Percentiles rank a stretch among this genome's conserved stretches.
These are phyloP conservation scores for Arrhamphus sclerolepis DNA, from an alignment of 2,797 vertebrate genomes.

Conservation along the genomic window DNA sequence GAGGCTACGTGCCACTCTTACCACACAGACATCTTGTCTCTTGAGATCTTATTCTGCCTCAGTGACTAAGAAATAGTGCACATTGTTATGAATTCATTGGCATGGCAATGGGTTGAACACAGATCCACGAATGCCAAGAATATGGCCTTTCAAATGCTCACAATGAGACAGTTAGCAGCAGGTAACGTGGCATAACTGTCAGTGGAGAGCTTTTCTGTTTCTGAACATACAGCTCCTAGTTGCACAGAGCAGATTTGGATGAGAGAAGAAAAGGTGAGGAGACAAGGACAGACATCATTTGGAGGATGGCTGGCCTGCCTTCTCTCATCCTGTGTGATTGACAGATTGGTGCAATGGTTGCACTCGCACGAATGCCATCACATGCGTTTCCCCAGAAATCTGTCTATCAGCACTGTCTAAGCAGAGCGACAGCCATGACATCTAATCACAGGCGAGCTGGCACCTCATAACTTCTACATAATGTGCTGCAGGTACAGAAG, in stretches of 20 bases:
- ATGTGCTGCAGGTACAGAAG: slow-evolving; percentile 66
- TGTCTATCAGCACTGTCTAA: slow-evolving; percentile 87
- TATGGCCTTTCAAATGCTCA: slow-evolving; percentile 44
- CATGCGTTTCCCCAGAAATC: slow-evolving; percentile 79
- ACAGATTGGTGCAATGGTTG: slow-evolving; percentile 83
- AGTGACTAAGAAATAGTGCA: slow-evolving; percentile 46
- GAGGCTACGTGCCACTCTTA: slow-evolving; percentile 49
- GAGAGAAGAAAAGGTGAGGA: slow-evolving; percentile 57
- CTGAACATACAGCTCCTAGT: slow-evolving; percentile 24
- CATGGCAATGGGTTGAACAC: slow-evolving; percentile 48
- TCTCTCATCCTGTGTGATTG: slow-evolving; percentile 75
- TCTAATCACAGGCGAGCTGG: slow-evolving; percentile 86
- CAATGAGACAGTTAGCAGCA: slow-evolving; percentile 24
- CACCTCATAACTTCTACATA: slow-evolving; percentile 84
- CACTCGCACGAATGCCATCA: slow-evolving; percentile 82
- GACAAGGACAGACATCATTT: slow-evolving; percentile 74
- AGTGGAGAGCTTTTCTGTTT: slow-evolving; percentile 37
- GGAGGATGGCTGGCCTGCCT: slow-evolving; percentile 66
- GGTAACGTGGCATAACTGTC: slow-evolving; percentile 37
- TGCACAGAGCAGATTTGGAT: slow-evolving; percentile 35
- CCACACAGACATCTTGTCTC: slow-evolving; percentile 55
- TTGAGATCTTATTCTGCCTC: slow-evolving; percentile 61
- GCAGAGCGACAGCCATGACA: slow-evolving; percentile 89
- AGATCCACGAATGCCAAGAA: slow-evolving; percentile 42
- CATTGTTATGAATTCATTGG: slow-evolving; percentile 54